phyloP scores from a whole-genome alignment of 2,797 vertebrate species.

The Picus viridis region DNA sequence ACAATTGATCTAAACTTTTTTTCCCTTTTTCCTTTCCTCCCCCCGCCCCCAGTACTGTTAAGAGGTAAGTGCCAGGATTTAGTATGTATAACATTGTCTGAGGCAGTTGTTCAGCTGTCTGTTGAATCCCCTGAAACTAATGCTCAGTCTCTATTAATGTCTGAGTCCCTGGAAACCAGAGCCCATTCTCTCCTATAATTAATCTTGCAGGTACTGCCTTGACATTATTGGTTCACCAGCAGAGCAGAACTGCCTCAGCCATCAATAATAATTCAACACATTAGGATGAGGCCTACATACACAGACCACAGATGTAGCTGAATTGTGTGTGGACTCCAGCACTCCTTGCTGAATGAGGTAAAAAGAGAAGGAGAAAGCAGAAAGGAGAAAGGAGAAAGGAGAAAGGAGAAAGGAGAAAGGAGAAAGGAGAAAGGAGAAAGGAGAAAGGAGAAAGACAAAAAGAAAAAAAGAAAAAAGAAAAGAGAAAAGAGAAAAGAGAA shows the following conservation, averaged over 20 bases:
- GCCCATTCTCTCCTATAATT: slow-evolving; percentile 82
- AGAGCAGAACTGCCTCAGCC: slow-evolving; percentile 83
- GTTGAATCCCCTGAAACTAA: slow-evolving; percentile 81
- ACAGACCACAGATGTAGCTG: slow-evolving; percentile 66
- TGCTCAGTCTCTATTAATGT: slow-evolving; percentile 83
- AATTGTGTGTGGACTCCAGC: slow-evolving; percentile 43
- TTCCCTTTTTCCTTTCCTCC: neutral
- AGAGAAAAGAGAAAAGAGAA: neutral
- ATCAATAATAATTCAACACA: slow-evolving; percentile 85
- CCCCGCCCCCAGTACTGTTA: neutral
- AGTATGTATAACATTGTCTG: slow-evolving; percentile 73
- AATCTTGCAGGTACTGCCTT: slow-evolving; percentile 85
- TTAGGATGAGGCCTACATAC: slow-evolving; percentile 75
- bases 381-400: neutral
- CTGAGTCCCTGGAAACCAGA: slow-evolving; percentile 78
- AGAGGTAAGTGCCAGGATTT: slow-evolving; percentile 64
- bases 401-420: neutral
- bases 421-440: neutral
- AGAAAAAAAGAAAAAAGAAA: neutral
- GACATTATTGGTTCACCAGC: slow-evolving; percentile 87
- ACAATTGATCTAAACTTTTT: slow-evolving; percentile 64
- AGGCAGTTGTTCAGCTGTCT: slow-evolving; percentile 79
- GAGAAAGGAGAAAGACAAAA: neutral
- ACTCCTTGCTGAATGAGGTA: slow-evolving; percentile 17
- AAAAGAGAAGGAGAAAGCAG: neutral